Conservation (phyloP, 2,113 vertebrate genomes). For the Ceyx margarethae region DNA sequence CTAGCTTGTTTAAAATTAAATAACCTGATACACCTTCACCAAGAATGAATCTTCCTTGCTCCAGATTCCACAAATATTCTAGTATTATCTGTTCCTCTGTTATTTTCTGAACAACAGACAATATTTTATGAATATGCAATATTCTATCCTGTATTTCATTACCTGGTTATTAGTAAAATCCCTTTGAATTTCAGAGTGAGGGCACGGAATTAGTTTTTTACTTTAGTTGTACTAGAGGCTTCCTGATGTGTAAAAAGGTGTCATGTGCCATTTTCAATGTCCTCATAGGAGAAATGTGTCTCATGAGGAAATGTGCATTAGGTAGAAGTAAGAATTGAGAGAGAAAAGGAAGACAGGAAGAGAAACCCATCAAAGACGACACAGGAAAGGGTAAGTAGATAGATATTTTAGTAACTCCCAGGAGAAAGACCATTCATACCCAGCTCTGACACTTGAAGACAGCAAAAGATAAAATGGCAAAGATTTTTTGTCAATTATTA, state of each 20-base stretch:
- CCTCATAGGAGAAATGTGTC: not conserved
- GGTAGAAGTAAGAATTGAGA: not conserved
- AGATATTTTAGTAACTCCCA: conserved; percentile 26
- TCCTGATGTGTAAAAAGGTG: not conserved
- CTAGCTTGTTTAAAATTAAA: not conserved
- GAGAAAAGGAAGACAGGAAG: not conserved
- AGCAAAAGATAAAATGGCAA: conserved; percentile 23
- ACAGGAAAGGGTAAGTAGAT: not conserved
- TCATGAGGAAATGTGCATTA: not conserved
- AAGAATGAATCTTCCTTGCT: not conserved
- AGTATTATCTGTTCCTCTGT: not conserved
- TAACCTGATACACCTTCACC: not conserved
- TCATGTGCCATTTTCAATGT: not conserved
- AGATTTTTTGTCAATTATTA: conserved; percentile 28
- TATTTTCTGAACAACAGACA: not conserved
- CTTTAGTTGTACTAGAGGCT: not conserved
- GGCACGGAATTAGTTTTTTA: not conserved
- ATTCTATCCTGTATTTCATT: not conserved
- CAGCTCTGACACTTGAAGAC: conserved; percentile 12
- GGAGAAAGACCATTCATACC: conserved; percentile 8
- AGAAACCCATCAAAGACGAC: not conserved
- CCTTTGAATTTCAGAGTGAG: not conserved
- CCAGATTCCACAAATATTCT: not conserved
- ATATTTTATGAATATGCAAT: not conserved
- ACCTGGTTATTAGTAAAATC: not conserved